Conservation (phyloP, 2,888 invertebrate genomes). For the Crocallis elinguaria region DNA sequence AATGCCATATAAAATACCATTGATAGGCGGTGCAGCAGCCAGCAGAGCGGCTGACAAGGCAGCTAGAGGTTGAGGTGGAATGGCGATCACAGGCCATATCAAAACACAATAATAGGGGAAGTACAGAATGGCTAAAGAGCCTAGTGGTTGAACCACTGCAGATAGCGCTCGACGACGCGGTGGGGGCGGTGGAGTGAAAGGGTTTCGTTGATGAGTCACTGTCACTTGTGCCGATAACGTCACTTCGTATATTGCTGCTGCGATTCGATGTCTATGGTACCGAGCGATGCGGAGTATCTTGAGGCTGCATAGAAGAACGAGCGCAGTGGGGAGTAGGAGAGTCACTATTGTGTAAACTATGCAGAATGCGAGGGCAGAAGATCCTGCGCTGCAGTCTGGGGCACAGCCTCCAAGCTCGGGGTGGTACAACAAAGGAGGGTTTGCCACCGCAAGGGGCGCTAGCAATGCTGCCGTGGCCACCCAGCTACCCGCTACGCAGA, state of each 20-base stretch:
- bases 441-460: constrained; percentile 86
- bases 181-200: constrained; percentile 89
- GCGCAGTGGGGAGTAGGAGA: constrained; percentile 87
- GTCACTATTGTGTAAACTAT: constrained; percentile 87
- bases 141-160: constrained; percentile 89
- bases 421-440: constrained; percentile 74
- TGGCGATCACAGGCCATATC: constrained; percentile 85
- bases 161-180: constrained; percentile 87
- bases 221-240: constrained; percentile 93
- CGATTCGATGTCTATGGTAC: constrained; percentile 92
- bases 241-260: constrained; percentile 93
- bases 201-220: constrained; percentile 92
- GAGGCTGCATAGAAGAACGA: constrained; percentile 89
- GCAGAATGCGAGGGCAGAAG: constrained; percentile 87
- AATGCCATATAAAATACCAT: constrained; percentile 91
- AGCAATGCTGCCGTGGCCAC: constrained; percentile 86
- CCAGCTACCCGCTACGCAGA: constrained; percentile 89
- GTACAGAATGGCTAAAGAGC: constrained; percentile 89
- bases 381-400: constrained; percentile 87
- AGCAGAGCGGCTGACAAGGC: constrained; percentile 87
- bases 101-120: constrained; percentile 90
- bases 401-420: constrained; percentile 86
- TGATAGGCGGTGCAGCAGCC: constrained; percentile 89
- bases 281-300: constrained; percentile 88
- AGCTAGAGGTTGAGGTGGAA: constrained; percentile 75